Evolutionary conservation across 2,888 invertebrate species (phyloP).

Genomic region (Trichogramma dendrolimi): DNA sequence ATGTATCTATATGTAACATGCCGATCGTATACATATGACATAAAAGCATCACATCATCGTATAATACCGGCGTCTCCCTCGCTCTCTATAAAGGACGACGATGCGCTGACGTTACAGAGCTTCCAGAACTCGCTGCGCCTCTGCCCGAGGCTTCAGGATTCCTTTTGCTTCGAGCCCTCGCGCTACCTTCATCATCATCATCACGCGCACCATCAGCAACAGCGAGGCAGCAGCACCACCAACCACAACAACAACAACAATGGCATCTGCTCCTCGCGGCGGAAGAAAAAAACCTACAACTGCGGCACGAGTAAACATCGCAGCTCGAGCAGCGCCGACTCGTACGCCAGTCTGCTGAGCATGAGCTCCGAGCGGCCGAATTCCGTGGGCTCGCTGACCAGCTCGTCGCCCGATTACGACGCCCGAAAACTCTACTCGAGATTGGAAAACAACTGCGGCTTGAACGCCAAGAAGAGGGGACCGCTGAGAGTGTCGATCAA

Average conservation of each 20-base stretch:
- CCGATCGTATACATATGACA: no score
- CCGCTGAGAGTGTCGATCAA: constrained; percentile 53
- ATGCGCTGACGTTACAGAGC: constrained; percentile 34
- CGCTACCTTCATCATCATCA: neutral
- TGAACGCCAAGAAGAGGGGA: constrained; percentile 40
- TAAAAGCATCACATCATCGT: neutral
- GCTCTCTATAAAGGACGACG: constrained; percentile 14
- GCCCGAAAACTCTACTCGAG: constrained; percentile 34
- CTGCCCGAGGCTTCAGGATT: constrained; percentile 27
- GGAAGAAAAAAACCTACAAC: constrained; percentile 28
- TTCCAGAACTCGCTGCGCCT: constrained; percentile 33
- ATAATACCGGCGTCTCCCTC: constrained; percentile 1
- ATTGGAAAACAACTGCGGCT: constrained; percentile 35
- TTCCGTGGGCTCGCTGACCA: constrained; percentile 40
- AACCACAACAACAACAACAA: neutral
- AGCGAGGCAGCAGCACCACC: neutral
- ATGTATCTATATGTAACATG: no score
- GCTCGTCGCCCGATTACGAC: constrained; percentile 38
- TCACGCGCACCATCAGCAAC: neutral
- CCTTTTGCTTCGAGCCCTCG: neutral
- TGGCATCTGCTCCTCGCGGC: constrained; percentile 3
- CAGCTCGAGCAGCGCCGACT: constrained; percentile 40
- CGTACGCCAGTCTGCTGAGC: constrained; percentile 37
- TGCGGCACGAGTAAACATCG: constrained; percentile 34
- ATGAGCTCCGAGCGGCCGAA: constrained; percentile 37